Percentiles rank a stretch among this genome's conserved stretches.
These are phyloP conservation scores for Thaleichthys pacificus DNA, from an alignment of 2,797 vertebrate species.

Conservation along the genomic window DNA sequence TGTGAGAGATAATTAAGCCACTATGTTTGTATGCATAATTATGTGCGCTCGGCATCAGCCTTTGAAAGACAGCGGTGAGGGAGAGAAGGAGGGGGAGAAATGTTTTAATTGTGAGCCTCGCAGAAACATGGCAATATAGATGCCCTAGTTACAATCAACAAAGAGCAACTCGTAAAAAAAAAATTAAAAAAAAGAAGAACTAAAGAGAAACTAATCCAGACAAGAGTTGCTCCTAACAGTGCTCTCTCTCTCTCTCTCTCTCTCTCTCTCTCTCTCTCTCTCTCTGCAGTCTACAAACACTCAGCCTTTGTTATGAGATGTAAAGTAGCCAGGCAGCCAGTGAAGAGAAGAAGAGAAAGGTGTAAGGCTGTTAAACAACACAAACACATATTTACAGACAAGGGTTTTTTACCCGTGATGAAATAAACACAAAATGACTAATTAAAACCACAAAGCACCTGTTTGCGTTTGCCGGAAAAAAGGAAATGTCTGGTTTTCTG, in stretches of 20 bases:
- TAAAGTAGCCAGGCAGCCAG: slow-evolving; percentile 49
- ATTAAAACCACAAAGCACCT: slow-evolving; percentile 74
- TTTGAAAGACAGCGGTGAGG: slow-evolving; percentile 81
- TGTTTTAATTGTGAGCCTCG: slow-evolving; percentile 82
- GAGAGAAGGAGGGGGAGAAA: slow-evolving; percentile 54
- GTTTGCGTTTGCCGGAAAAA: slow-evolving; percentile 59
- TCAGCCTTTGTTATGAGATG: slow-evolving; percentile 63
- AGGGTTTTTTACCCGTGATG: slow-evolving; percentile 36
- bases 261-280: slow-evolving; percentile 56
- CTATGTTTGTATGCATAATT: slow-evolving; percentile 99
- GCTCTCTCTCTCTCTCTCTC: slow-evolving; percentile 46
- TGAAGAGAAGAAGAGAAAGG: slow-evolving; percentile 55
- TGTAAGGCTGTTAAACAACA: slow-evolving; percentile 57
- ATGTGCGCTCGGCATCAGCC: slow-evolving; percentile 95
- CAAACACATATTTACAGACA: slow-evolving; percentile 71
- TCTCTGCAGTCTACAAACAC: slow-evolving; percentile 67
- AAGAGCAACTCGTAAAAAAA: slow-evolving; percentile 66
- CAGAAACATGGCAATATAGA: slow-evolving; percentile 81
- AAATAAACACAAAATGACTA: slow-evolving; percentile 77
- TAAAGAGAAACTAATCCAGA: slow-evolving; percentile 50
- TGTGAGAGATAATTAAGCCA: slow-evolving; percentile 99
- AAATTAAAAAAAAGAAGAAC: slow-evolving; percentile 18
- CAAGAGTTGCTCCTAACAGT: slow-evolving; percentile 69
- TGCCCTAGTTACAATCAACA: slow-evolving; percentile 86
- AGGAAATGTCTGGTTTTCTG: slow-evolving; percentile 68